Conservation (phyloP, 1,140 invertebrate genomes). For the Bradynema listronoti region DNA sequence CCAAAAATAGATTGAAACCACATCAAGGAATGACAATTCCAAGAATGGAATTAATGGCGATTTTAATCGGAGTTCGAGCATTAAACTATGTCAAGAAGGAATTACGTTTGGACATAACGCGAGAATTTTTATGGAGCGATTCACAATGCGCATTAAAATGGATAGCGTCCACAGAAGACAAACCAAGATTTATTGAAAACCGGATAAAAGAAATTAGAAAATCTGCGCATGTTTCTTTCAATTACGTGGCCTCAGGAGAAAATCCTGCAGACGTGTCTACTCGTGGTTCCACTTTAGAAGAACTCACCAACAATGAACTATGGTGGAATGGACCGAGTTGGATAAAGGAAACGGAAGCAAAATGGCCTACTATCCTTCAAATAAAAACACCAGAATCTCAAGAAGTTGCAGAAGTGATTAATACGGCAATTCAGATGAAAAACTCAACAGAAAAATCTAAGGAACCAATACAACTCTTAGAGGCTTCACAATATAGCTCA, state of each 20-base stretch:
- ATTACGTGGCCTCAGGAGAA: conserved; percentile 11
- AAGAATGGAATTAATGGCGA: conserved; percentile 25
- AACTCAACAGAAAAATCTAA: no score
- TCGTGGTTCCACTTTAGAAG: conserved; percentile 13
- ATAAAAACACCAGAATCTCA: no score
- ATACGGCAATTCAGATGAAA: no score
- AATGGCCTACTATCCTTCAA: no score
- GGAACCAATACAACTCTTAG: no score
- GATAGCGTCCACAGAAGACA: conserved; percentile 8
- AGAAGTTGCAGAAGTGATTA: no score
- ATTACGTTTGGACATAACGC: not conserved
- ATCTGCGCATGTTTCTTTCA: not conserved
- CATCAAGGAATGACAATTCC: conserved; percentile 20
- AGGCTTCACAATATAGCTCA: no score
- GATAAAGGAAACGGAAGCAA: no score
- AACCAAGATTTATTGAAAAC: conserved; percentile 17
- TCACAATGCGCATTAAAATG: conserved; percentile 19
- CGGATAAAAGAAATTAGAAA: conserved; percentile 12
- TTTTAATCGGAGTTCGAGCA: not conserved
- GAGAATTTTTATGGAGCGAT: conserved; percentile 22
- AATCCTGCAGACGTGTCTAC: conserved; percentile 28
- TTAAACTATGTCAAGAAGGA: not conserved
- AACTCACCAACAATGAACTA: conserved; percentile 7
- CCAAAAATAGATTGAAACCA: conserved; percentile 24
- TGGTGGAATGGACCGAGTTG: conserved; percentile 28